Evolutionary conservation across 2,797 vertebrate species (phyloP).

Genomic region (Hoplostethus mediterraneus): DNA sequence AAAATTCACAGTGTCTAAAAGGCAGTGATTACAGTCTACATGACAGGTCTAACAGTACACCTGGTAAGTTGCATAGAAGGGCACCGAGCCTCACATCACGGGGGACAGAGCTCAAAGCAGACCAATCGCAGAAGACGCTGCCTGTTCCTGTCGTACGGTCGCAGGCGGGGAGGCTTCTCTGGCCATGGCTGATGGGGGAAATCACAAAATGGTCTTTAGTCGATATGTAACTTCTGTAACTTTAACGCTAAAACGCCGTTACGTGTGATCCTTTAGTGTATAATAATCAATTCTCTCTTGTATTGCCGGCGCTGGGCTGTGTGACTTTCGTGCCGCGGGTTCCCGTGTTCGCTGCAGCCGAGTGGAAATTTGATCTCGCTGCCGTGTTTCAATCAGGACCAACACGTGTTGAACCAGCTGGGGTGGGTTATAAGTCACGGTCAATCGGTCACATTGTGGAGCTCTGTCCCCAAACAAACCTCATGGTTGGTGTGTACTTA

Average conservation of each 20-base stretch:
- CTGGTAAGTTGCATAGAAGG: slow-evolving; percentile 95
- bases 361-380: not conserved
- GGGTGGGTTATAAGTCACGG: slow-evolving; percentile 36
- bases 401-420: slow-evolving; percentile 61
- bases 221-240: too few species aligned
- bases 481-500: slow-evolving; percentile 83
- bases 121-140: slow-evolving; percentile 51
- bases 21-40: slow-evolving; percentile 95
- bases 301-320: slow-evolving; percentile 1
- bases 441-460: slow-evolving; percentile 54
- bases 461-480: slow-evolving; percentile 83
- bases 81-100: slow-evolving; percentile 84
- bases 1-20: slow-evolving; percentile 98
- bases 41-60: slow-evolving; percentile 90
- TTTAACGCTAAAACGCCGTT: not conserved
- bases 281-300: not conserved
- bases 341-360: not conserved
- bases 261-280: not conserved
- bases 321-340: slow-evolving; percentile 9
- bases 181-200: not conserved
- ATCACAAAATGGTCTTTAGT: not conserved
- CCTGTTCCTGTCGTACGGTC: slow-evolving; percentile 19
- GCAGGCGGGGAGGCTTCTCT: slow-evolving; percentile 10
- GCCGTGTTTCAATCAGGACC: not conserved
- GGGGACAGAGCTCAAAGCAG: slow-evolving; percentile 81